Percentiles rank a stretch among this genome's conserved stretches.
These are phyloP conservation scores for Brachyopa scutellaris DNA, from an alignment of 2,888 invertebrate species.

Conservation along the genomic window DNA sequence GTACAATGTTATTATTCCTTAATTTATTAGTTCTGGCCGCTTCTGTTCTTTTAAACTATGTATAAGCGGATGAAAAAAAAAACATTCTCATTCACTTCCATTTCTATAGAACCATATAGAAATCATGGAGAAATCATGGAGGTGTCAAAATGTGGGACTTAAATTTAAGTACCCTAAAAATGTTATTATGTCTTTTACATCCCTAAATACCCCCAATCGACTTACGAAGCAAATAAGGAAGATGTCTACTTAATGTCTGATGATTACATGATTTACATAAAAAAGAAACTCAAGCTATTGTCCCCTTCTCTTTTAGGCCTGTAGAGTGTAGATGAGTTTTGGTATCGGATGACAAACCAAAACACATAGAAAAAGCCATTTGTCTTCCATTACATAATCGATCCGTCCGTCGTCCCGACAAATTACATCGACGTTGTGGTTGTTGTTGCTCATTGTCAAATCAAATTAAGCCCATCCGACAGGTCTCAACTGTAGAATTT, in stretches of 20 bases:
- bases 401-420: too few relatives aligned
- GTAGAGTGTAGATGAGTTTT: too few relatives aligned
- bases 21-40: too few relatives aligned
- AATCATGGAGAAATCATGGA: too few relatives aligned
- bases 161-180: background rate
- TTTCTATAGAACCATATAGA: background rate
- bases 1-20: too few relatives aligned
- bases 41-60: background rate
- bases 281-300: slow-evolving; percentile 4
- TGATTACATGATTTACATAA: slow-evolving; percentile 21
- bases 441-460: too few relatives aligned
- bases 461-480: too few relatives aligned
- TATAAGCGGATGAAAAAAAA: background rate
- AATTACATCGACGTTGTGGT: too few relatives aligned
- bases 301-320: too few relatives aligned
- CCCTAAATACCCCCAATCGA: background rate
- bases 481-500: too few relatives aligned
- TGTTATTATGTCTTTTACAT: background rate
- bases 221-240: background rate
- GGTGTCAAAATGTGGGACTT: background rate
- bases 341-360: background rate
- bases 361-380: too few relatives aligned
- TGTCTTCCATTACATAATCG: too few relatives aligned
- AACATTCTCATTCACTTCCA: background rate
- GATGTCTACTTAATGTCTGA: background rate